These are phyloP conservation scores for Lithophane socia DNA, from an alignment of 2,888 invertebrate genomes.

Conservation along the genomic window DNA sequence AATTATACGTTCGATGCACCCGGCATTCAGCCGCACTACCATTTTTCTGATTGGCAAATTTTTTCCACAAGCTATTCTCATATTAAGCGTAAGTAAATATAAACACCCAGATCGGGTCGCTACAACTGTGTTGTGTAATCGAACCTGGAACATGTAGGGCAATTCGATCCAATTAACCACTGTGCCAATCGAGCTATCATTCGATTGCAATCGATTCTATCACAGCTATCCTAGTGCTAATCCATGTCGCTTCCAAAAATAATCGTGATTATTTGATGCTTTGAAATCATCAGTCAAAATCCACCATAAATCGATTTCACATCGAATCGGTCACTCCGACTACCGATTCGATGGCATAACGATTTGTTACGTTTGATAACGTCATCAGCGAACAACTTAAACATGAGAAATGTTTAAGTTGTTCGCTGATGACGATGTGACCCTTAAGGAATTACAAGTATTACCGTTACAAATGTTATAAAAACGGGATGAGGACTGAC, in stretches of 20 bases:
- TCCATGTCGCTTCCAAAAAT: background rate
- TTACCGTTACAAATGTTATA: slow-evolving; percentile 36
- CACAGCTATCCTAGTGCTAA: background rate
- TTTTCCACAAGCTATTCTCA: background rate
- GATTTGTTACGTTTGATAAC: background rate
- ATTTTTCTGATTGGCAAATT: background rate
- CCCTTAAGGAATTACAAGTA: slow-evolving; percentile 26
- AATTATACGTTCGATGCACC: background rate
- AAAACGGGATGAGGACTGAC: slow-evolving; percentile 45
- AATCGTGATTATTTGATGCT: background rate
- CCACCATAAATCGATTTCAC: no score
- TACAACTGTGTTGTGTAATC: background rate
- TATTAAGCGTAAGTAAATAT: background rate
- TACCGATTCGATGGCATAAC: no score
- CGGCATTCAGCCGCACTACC: background rate
- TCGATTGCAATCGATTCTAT: background rate
- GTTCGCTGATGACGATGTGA: no score
- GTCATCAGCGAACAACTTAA: slow-evolving; percentile 7
- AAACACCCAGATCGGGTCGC: background rate
- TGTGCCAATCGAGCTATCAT: background rate
- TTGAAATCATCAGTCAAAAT: background rate
- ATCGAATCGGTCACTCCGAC: no score
- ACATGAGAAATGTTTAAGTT: no score
- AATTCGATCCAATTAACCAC: background rate
- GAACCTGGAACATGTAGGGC: background rate